Conservation (phyloP, 23 tunicate species). For the Trididemnum nubilum region DNA sequence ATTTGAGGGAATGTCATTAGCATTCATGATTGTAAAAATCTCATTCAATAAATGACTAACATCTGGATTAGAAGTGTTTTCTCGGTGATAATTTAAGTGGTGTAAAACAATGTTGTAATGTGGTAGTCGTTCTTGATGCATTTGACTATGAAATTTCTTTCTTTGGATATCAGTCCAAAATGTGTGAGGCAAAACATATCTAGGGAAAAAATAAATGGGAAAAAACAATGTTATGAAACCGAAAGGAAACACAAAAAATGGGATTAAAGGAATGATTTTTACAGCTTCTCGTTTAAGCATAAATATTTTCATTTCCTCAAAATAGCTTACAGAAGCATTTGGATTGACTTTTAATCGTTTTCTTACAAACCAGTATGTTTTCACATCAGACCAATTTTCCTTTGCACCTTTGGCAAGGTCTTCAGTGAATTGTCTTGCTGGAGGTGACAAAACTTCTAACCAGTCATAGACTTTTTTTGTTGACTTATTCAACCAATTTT, state of each 20-base stretch:
- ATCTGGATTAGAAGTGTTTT: background rate
- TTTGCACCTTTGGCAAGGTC: background rate
- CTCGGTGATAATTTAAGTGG: slow-evolving; percentile 32
- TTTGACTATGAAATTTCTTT: background rate
- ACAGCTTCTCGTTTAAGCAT: slow-evolving; percentile 2
- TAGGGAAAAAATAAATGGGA: slow-evolving; percentile 28
- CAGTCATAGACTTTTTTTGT: background rate
- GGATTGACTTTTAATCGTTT: slow-evolving; percentile 15
- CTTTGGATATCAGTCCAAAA: slow-evolving; percentile 26
- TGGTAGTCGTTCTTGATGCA: slow-evolving; percentile 19
- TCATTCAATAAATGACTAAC: background rate
- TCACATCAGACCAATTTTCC: background rate
- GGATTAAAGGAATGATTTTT: slow-evolving; percentile 16
- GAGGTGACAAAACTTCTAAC: slow-evolving; percentile 13
- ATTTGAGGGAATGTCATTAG: slow-evolving; percentile 7
- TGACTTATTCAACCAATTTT: too few species aligned
- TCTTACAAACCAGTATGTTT: background rate
- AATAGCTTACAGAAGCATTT: slow-evolving; percentile 14
- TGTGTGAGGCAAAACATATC: slow-evolving; percentile 33
- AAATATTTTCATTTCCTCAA: slow-evolving; percentile 21
- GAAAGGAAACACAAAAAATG: slow-evolving; percentile 21
- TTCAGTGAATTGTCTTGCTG: background rate
- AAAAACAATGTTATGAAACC: slow-evolving; percentile 12
- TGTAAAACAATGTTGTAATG: slow-evolving; percentile 10
- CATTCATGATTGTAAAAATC: background rate